Percentiles rank a stretch among this genome's conserved stretches.
These are phyloP conservation scores for Nephila pilipes DNA, from an alignment of 1,140 invertebrate genomes.

Conservation along the genomic window DNA sequence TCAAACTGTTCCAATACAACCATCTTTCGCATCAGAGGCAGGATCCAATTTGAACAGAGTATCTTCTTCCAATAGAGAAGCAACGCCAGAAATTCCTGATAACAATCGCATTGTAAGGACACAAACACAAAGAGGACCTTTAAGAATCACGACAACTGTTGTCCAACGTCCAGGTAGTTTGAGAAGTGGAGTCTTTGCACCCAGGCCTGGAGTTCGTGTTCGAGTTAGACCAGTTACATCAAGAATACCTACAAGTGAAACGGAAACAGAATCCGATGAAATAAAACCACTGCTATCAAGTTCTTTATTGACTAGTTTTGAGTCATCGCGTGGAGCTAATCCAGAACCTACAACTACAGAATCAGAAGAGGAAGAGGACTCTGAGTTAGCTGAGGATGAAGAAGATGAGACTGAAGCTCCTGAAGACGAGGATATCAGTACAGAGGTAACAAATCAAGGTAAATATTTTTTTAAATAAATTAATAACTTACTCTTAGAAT, in stretches of 20 bases:
- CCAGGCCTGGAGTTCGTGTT: slow-evolving; percentile 70
- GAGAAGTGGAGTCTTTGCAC: slow-evolving; percentile 65
- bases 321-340: background rate
- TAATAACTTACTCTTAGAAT: no score
- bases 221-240: slow-evolving; percentile 53
- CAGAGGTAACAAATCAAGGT: slow-evolving; percentile 53
- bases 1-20: slow-evolving; percentile 68
- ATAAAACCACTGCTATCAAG: background rate
- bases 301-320: background rate
- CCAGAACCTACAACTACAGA: background rate
- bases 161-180: slow-evolving; percentile 49
- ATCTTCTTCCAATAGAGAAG: slow-evolving; percentile 41
- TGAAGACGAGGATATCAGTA: slow-evolving; percentile 23
- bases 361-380: slow-evolving; percentile 1
- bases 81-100: slow-evolving; percentile 70
- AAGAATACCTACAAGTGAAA: background rate
- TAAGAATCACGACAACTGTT: slow-evolving; percentile 65
- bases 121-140: slow-evolving; percentile 57
- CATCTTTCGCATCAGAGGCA: slow-evolving; percentile 66
- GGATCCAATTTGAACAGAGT: background rate
- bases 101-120: slow-evolving; percentile 44
- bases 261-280: slow-evolving; percentile 28
- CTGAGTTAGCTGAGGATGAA: background rate
- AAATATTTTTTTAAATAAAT: background rate
- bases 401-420: slow-evolving; percentile 19